These are phyloP conservation scores for Chironex yamaguchii DNA, from an alignment of 30 jellyfish, hydroid and myxozoan species.

Conservation along the genomic window DNA sequence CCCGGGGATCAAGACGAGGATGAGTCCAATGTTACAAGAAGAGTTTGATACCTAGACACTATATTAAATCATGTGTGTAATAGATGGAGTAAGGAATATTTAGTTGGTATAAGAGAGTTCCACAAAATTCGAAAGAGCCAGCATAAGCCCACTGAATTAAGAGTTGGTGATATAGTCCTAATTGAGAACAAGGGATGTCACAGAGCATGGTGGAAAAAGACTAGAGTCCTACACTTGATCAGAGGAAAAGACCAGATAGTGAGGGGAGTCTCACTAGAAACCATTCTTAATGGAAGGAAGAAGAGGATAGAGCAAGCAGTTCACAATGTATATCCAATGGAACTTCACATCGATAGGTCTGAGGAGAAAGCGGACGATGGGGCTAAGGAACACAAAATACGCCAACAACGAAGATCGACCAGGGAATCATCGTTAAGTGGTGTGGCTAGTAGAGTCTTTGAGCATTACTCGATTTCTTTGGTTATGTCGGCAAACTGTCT, in stretches of 20 bases:
- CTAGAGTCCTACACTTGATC: neutral
- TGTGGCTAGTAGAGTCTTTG: too few species aligned
- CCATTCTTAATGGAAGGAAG: neutral
- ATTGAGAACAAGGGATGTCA: neutral
- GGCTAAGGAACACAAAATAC: too few species aligned
- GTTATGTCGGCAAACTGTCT: too few species aligned
- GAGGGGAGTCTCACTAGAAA: neutral
- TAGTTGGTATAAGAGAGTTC: conserved; percentile 43
- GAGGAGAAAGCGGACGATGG: neutral
- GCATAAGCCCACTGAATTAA: too few species aligned
- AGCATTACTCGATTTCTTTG: too few species aligned
- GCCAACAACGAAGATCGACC: too few species aligned
- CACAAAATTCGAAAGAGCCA: too few species aligned
- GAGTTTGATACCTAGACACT: conserved; percentile 3
- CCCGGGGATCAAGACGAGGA: conserved; percentile 35
- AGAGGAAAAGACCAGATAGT: neutral
- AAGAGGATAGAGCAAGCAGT: neutral
- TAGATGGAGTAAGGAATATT: conserved; percentile 43
- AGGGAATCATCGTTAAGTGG: too few species aligned
- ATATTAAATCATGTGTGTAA: neutral
- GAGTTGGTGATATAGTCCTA: too few species aligned
- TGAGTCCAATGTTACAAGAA: neutral
- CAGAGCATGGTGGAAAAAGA: neutral
- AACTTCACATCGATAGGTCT: neutral
- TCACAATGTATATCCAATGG: neutral